Evolutionary conservation across 2,888 invertebrate species (phyloP), one percentile per base, ranked within the genome.

Genomic region (Caenorhabditis imperialis): DNA sequence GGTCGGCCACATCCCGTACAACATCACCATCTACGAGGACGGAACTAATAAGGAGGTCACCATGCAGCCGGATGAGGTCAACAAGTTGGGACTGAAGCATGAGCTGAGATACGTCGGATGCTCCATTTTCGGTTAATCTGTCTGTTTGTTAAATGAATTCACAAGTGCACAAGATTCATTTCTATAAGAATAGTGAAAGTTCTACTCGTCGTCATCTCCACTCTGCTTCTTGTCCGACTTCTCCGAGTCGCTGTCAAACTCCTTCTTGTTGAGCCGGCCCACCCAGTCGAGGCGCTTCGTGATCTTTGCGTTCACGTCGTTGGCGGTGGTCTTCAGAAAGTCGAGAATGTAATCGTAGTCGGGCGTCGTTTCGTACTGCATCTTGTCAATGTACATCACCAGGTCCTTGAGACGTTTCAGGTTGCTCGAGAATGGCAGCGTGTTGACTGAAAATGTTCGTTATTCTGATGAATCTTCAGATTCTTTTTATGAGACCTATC

Each of bases 281-380:
- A 60, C 25, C 79, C 79, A 79, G 53, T 79, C 79, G 20, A 74
- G 30, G 16, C 74, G 71, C 33, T 55, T 38, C 10, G 40, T 42
- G 18, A 65, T 30, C n/a, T 73, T 73, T 22, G 65, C 50, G 10
- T 60, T 60, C 2, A 61, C 48, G 22, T 71, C 71, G 7, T 44
- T 63, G 25, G 75, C 71, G 16, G 45, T 51, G 2, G 61, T 62
- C 20, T 47, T 62, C 47, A 75, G 27, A 23, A 75, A 70, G 2
- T 51, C 51, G 10, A 62, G 16, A 42, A 74, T 74, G 40, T 70
- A 70, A 10, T 48, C 50, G 47, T 71, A 71, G 42, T 71, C 71
- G 12, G 71, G 71, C 2, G 27, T 38, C 7, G 54, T 35, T 18
- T 61, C 55, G 40, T 62, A 55, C 20, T 71, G 25, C 50, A 71